phyloP scores from a whole-genome alignment of 2,797 vertebrate species.

The Gymnothorax reevesii region DNA sequence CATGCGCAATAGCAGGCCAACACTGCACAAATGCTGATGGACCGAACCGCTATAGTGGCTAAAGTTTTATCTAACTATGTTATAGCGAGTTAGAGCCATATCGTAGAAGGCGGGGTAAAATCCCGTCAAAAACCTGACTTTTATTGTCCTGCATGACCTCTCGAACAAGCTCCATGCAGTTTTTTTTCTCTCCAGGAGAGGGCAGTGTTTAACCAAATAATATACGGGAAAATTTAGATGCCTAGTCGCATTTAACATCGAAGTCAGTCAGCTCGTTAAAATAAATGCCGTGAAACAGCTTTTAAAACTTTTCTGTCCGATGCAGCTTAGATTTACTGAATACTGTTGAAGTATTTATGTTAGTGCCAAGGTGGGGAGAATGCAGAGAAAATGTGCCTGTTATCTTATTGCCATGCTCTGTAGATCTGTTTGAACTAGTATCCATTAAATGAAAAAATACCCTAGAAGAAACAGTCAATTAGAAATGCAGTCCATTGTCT shows the following conservation, averaged over 20 bases:
- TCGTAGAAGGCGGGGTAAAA: background rate
- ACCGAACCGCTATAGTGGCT: no score
- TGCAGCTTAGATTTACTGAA: no score
- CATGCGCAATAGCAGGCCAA: background rate
- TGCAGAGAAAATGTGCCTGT: no score
- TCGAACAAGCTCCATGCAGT: background rate
- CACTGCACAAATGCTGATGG: background rate
- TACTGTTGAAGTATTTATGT: no score
- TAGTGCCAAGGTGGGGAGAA: no score
- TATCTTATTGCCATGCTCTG: background rate
- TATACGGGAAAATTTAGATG: no score
- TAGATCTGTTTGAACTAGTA: no score
- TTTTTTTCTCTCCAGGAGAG: conserved; percentile 44
- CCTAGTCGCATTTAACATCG: background rate
- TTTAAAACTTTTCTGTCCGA: no score
- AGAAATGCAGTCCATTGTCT: background rate
- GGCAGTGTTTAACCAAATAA: conserved; percentile 43
- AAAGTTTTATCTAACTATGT: background rate
- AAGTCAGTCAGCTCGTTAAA: background rate
- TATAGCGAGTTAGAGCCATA: background rate
- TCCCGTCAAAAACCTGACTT: background rate
- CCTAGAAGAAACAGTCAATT: no score
- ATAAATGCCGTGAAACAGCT: background rate
- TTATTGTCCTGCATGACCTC: background rate
- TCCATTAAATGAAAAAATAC: no score